A percentile compares a stretch with the other conserved stretches of the same genome.
These are phyloP conservation scores for Ceratotherium simum DNA, from an alignment of 2,113 vertebrate species.

Conservation along the genomic window DNA sequence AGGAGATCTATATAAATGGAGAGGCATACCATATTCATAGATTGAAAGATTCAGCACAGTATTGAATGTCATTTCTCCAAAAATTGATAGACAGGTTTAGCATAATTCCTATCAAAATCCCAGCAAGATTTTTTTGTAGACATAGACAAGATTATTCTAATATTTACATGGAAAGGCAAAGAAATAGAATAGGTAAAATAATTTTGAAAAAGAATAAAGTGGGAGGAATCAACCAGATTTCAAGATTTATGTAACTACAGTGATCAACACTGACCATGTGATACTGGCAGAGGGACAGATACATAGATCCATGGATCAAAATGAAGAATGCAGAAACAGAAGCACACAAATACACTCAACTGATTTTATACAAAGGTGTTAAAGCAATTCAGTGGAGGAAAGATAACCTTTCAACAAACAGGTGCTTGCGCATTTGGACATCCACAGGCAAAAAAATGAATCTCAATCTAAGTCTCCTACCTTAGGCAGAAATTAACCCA, in stretches of 20 bases:
- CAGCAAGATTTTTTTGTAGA: not conserved
- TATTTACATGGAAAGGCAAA: not conserved
- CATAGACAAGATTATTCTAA: not conserved
- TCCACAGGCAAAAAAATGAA: not conserved
- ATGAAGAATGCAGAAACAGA: not conserved
- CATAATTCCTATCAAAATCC: not conserved
- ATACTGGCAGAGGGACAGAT: not conserved
- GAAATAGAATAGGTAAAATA: not conserved
- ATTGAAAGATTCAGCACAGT: not conserved
- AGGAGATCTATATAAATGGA: not conserved
- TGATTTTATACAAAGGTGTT: not conserved
- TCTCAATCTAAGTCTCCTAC: not conserved
- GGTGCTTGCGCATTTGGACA: not conserved
- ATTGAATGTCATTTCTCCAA: not conserved
- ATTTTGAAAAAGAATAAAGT: not conserved
- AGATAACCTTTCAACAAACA: not conserved
- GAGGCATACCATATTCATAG: not conserved
- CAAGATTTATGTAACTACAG: not conserved
- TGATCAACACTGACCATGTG: not conserved
- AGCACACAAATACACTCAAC: not conserved
- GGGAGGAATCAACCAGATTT: not conserved
- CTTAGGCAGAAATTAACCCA: not conserved
- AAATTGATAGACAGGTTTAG: not conserved
- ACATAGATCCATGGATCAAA: not conserved
- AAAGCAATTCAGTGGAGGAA: not conserved